Evolutionary conservation across 2,113 vertebrate genomes (phyloP), one percentile per base, ranked within the genome.

Genomic region (Leucopsar rothschildi): DNA sequence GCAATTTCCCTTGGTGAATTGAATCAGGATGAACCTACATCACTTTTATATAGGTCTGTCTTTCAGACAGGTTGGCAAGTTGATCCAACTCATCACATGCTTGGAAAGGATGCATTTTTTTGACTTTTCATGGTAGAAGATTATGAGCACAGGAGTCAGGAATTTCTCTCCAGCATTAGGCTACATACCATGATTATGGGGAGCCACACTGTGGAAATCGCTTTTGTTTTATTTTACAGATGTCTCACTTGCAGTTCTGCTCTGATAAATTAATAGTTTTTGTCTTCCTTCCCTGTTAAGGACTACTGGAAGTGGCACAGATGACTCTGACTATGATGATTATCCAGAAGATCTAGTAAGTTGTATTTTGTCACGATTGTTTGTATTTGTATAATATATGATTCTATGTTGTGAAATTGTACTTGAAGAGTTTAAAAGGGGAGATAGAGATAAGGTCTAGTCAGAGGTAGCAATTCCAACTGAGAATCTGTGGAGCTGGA

Each of bases 301-400:
- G 53, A 98, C 97, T 6, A 85, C 71, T 83, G 98, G 97, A 97
- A 98, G 96, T 84, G 72, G 55, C 86, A 98, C 98, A 45, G 98
- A 98, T 71, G 96, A 96, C n/a, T 98, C 98, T 27, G 97, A 99
- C 93, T 96, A 87, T 69, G 98, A 98, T 24, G 98, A 97, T 64
- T 70, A 98, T 60, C 85, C 95, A 70, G 98, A 98, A 60, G 96
- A 97, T 65, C 93, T 98, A 79, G 99, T 99, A 98, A 98, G 96
- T 90, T 84, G 6, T 75, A 49, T 50, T 78, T 94, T 65, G 39
- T 55, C 81, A 6, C 37, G 44, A 28, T 85, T 52, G 7, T 56
- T 85, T 52, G 7, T 56, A 11, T 85, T 86, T 68, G 44, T 28
- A 15, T n/a, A 23, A 39, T 12, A 13, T 3, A 4, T 37, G 6